Percentiles rank a stretch among this genome's conserved stretches.
phyloP scores from a whole-genome alignment of 2,888 invertebrate genomes.

The Cosmopolites sordidus region DNA sequence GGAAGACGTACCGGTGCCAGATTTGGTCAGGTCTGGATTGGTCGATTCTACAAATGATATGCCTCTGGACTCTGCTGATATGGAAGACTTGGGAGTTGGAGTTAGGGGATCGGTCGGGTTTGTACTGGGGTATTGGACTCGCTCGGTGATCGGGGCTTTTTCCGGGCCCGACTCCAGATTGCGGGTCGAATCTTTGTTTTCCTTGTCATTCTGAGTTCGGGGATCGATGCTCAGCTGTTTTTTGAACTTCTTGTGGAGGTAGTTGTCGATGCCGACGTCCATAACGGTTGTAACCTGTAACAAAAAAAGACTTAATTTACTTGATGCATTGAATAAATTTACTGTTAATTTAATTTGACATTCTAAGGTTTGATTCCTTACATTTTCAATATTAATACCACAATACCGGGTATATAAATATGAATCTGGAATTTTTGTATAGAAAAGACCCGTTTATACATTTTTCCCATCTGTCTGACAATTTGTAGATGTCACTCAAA shows the following conservation, averaged over 20 bases:
- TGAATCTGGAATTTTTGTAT: too few relatives aligned
- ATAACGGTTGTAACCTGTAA: slow-evolving; percentile 34
- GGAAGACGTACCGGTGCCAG: slow-evolving; percentile 11
- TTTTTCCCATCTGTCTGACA: too few relatives aligned
- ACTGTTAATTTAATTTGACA: too few relatives aligned
- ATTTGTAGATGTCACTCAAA: too few relatives aligned
- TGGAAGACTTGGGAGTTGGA: slow-evolving; percentile 44
- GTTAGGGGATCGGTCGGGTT: slow-evolving; percentile 26
- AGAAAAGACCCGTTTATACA: too few relatives aligned
- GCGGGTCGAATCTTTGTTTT: slow-evolving; percentile 35
- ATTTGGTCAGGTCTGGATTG: not conserved
- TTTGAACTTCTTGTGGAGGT: slow-evolving; percentile 91
- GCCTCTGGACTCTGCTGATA: slow-evolving; percentile 45
- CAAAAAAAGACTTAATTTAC: too few relatives aligned
- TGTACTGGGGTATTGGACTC: slow-evolving; percentile 47
- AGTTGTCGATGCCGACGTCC: slow-evolving; percentile 55
- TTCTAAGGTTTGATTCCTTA: too few relatives aligned
- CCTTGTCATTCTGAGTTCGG: slow-evolving; percentile 32
- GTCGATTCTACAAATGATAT: slow-evolving; percentile 43
- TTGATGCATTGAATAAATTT: too few relatives aligned
- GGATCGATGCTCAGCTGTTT: slow-evolving; percentile 64
- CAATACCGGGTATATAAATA: too few relatives aligned
- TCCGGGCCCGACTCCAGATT: slow-evolving; percentile 39
- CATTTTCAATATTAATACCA: too few relatives aligned
- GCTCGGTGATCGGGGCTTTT: slow-evolving; percentile 28